Percentiles rank a stretch among this genome's conserved stretches.
phyloP scores from a whole-genome alignment of 2,888 invertebrate genomes.

The Scaptomyza polygonia region DNA sequence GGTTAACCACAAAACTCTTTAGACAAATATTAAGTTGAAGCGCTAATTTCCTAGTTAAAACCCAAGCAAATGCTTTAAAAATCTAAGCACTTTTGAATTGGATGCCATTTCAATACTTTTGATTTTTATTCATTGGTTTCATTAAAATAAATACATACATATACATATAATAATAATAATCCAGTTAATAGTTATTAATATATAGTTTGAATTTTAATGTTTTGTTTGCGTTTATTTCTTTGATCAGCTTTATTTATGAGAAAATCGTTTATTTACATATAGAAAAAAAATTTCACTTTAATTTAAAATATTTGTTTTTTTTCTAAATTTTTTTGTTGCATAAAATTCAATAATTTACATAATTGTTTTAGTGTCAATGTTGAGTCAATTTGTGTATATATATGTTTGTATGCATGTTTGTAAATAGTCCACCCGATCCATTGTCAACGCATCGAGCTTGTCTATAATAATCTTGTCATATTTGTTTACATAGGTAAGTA shows the following conservation, averaged over 20 bases:
- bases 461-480: constrained; percentile 28
- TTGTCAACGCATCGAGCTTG: constrained; percentile 26
- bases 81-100: constrained; percentile 34
- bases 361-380: constrained; percentile 21
- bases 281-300: constrained; percentile 40
- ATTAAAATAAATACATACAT: constrained; percentile 64
- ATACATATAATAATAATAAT: constrained; percentile 50
- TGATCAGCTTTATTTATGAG: constrained; percentile 36
- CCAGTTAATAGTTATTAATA: constrained; percentile 45
- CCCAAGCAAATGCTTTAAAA: neutral
- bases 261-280: constrained; percentile 52
- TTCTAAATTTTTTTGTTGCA: constrained; percentile 9
- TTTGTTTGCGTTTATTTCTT: constrained; percentile 22
- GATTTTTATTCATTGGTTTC: constrained; percentile 47
- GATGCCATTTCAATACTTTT: constrained; percentile 67
- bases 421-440: constrained; percentile 43
- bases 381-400: constrained; percentile 13
- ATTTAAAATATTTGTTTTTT: constrained; percentile 22
- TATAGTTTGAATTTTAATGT: constrained; percentile 52
- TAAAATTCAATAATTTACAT: constrained; percentile 58
- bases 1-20: neutral
- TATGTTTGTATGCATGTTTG: constrained; percentile 18
- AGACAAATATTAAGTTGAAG: too few species aligned
- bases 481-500: constrained; percentile 13
- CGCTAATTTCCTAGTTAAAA: too few species aligned